Base-by-base conservation (phyloP, 1,140 invertebrate genomes). In the Ostrea edulis region DNA sequence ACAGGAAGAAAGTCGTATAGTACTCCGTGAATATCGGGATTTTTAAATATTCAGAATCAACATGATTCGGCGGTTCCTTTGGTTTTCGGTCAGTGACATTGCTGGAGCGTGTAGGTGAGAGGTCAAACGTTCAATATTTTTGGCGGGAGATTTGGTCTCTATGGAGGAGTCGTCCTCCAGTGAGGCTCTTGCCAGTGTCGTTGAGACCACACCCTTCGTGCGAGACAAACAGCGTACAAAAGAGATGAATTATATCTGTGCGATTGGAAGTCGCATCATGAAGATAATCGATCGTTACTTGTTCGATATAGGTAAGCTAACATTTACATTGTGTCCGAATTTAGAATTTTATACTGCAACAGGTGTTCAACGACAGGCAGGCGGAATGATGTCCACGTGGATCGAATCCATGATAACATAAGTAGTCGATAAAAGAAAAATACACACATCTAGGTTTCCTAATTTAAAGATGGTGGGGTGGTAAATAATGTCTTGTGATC, bases 241-340 rank as follows among this genome's bases (percentile, higher is more conserved):
- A 71, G 85, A 54, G 35, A 86, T 86, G 85, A 86, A 86, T 77
- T 86, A 77, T 81, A 71, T 86, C 51, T 86, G 85, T 65, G 71
- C 85, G 54, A 77, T 77, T 12, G 51, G 85, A 20, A 71, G 62
- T 81, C 77, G 85, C 53, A 54, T 86, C 25, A 86, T 71, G 85
- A 86, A 86, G 77, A 86, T 86, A 54, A 86, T 86, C 51, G 85
- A 86, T 86, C 85, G 85, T 8, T 86, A 86, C 85, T 65, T 86
- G 44, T 86, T 86, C 53, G 85, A 86, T 81, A 86, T 86, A 86
- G 85, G 85, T 86, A 86, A 86, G 65, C 25, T 81, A 54, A 86
- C 20, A 51, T 8, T 58, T 17, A 58, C 58, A 77, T 25, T 35
- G 12, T 35, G 3, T 29, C 22, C 25, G 7, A 14, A 62, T 14